phyloP scores from a whole-genome alignment of 2,888 invertebrate species.

The Epirrhoe alternata region DNA sequence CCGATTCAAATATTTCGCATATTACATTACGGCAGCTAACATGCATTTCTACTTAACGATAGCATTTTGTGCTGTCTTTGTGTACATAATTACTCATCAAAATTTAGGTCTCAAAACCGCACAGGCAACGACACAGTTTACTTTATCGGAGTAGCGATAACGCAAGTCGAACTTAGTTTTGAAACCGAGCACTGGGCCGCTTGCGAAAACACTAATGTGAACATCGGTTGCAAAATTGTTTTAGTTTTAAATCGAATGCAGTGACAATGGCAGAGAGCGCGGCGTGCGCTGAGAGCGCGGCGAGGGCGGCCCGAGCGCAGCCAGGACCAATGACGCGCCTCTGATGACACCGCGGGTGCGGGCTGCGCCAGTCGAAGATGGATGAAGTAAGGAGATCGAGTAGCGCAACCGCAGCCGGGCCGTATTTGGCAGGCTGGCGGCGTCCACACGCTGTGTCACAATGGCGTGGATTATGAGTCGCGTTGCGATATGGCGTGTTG shows the following conservation, averaged over 20 bases:
- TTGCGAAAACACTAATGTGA: constrained; percentile 86
- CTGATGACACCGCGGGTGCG: constrained; percentile 52
- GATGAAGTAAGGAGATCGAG: constrained; percentile 71
- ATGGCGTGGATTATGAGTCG: constrained; percentile 80
- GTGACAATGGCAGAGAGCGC: constrained; percentile 56
- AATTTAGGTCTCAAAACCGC: constrained; percentile 80
- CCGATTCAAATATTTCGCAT: constrained; percentile 16
- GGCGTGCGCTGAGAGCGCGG: constrained; percentile 44
- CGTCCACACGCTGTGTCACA: constrained; percentile 73
- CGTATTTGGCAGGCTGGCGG: constrained; percentile 77
- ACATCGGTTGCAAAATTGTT: constrained; percentile 84
- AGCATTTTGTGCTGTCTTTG: constrained; percentile 34
- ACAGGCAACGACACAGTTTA: constrained; percentile 73
- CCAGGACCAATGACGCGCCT: constrained; percentile 36
- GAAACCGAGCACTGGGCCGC: constrained; percentile 82
- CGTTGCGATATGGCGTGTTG: constrained; percentile 84
- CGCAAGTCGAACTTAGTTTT: constrained; percentile 81
- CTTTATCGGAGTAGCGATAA: constrained; percentile 83
- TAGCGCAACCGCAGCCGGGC: constrained; percentile 65
- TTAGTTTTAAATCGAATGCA: constrained; percentile 81
- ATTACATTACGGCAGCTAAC: constrained; percentile 4
- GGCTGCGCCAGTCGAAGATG: constrained; percentile 41
- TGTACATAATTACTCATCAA: constrained; percentile 47
- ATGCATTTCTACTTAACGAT: constrained; percentile 15
- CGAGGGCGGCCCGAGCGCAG: constrained; percentile 35